phyloP scores from a whole-genome alignment of 2,113 vertebrate genomes.

The Pangasianodon gigas region DNA sequence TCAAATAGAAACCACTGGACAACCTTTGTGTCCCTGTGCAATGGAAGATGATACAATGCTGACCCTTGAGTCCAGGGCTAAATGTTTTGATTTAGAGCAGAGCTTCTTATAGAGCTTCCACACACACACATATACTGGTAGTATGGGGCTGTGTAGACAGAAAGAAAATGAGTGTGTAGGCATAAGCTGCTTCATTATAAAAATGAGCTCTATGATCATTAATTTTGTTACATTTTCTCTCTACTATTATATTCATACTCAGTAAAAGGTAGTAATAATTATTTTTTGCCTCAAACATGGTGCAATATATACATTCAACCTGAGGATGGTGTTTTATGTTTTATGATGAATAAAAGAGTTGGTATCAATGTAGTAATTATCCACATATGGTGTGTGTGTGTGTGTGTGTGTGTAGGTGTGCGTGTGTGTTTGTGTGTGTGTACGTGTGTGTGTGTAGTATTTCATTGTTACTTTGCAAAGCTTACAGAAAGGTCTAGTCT shows the following conservation, averaged over 20 bases:
- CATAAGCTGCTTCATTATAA: constrained; percentile 12
- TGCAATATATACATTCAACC: not conserved
- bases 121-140: not conserved
- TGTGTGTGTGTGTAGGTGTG: not conserved
- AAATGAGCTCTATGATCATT: constrained; percentile 16
- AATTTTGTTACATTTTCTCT: not conserved
- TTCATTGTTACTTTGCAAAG: not conserved
- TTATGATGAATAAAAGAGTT: not conserved
- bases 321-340: not conserved
- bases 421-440: no score
- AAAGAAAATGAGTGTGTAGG: constrained; percentile 7
- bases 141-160: not conserved
- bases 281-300: not conserved
- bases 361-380: not conserved
- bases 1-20: constrained; percentile 59
- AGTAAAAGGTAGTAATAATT: constrained; percentile 9
- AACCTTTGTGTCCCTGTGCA: constrained; percentile 55
- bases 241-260: constrained; percentile 12
- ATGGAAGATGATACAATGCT: constrained; percentile 53
- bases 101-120: constrained; percentile 27
- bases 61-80: constrained; percentile 51
- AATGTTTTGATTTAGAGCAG: constrained; percentile 57
- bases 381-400: not conserved
- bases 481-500: not conserved
- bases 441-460: not conserved